These are phyloP conservation scores for Amblyteles armatorius DNA, from an alignment of 2,888 invertebrate genomes.

Conservation along the genomic window DNA sequence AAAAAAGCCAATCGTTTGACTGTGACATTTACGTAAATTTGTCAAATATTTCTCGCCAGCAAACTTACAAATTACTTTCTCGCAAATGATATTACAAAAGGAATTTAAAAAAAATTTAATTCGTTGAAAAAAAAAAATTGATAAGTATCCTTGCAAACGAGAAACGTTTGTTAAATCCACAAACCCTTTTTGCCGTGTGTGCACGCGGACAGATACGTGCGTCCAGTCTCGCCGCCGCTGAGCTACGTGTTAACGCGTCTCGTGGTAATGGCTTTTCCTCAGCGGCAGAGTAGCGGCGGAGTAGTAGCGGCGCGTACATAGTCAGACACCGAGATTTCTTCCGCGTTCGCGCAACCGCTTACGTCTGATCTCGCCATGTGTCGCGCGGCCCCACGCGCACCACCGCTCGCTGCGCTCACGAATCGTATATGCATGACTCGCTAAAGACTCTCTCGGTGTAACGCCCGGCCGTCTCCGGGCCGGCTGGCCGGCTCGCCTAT, in stretches of 20 bases:
- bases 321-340: slow-evolving; percentile 77
- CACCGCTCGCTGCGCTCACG: slow-evolving; percentile 32
- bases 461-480: slow-evolving; percentile 27
- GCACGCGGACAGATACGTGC: slow-evolving; percentile 14
- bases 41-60: no score
- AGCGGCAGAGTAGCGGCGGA: slow-evolving; percentile 34
- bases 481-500: slow-evolving; percentile 35
- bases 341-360: slow-evolving; percentile 81
- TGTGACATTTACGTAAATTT: no score
- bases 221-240: slow-evolving; percentile 41
- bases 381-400: slow-evolving; percentile 12
- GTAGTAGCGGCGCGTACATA: slow-evolving; percentile 34
- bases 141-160: no score
- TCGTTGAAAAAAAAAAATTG: no score
- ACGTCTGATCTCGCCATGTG: slow-evolving; percentile 73
- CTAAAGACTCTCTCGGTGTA: slow-evolving; percentile 53
- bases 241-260: slow-evolving; percentile 60
- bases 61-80: no score
- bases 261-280: slow-evolving; percentile 36
- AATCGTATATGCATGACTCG: slow-evolving; percentile 56
- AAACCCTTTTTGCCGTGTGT: no score
- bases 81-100: no score
- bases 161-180: no score
- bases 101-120: no score
- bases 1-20: no score